Conservation (phyloP, 30 jellyfish, hydroid and myxozoan genomes). For the Aurelia aurita region DNA sequence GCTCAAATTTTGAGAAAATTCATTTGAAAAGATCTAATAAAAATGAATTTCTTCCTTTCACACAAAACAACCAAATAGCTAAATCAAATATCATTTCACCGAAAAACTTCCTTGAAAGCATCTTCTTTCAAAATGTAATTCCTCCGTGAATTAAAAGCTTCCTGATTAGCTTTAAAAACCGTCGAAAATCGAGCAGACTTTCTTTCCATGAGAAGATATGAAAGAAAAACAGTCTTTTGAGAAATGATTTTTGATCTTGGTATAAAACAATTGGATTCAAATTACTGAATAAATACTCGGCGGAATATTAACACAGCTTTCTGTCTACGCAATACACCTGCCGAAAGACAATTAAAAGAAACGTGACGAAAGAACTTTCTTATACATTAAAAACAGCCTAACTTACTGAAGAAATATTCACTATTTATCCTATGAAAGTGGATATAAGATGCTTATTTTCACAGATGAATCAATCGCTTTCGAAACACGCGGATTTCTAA, state of each 20-base stretch:
- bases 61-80: too few relatives aligned
- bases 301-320: slow-evolving; percentile 72
- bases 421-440: not conserved
- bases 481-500: not conserved
- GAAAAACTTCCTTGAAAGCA: too few relatives aligned
- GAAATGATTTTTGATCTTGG: slow-evolving; percentile 20
- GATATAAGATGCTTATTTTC: not conserved
- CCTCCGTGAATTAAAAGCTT: too few relatives aligned
- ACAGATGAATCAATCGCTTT: not conserved
- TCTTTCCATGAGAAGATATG: too few relatives aligned
- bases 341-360: slow-evolving; percentile 57
- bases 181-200: too few relatives aligned
- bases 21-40: too few relatives aligned
- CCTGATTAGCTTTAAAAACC: too few relatives aligned
- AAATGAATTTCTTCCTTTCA: too few relatives aligned
- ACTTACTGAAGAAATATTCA: not conserved
- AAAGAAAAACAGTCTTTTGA: not conserved
- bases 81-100: too few relatives aligned
- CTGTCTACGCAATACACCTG: slow-evolving; percentile 72
- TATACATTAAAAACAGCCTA: not conserved
- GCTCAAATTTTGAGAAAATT: too few relatives aligned
- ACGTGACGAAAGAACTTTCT: slow-evolving; percentile 33
- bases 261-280: slow-evolving; percentile 64
- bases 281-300: slow-evolving; percentile 64
- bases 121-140: too few relatives aligned